These are phyloP conservation scores for Chouioia cunea DNA, from an alignment of 2,888 invertebrate genomes.

Conservation along the genomic window DNA sequence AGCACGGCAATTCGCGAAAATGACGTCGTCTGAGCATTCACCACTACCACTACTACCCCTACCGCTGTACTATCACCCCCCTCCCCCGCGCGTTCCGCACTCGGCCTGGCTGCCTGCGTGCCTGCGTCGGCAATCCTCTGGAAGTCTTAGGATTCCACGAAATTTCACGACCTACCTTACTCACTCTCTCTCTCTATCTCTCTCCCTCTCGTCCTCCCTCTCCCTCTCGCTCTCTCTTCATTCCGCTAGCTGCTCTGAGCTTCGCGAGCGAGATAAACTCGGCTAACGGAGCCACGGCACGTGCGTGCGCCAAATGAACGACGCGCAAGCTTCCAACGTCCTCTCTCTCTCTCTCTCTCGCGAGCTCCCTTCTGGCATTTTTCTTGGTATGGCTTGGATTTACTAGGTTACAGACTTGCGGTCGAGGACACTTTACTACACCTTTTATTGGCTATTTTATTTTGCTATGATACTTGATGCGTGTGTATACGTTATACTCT, in stretches of 20 bases:
- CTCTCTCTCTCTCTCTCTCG: too few species aligned
- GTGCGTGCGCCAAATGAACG: not conserved
- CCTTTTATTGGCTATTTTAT: too few species aligned
- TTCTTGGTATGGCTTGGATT: too few species aligned
- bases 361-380: not conserved
- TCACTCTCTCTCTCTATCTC: conserved; percentile 12
- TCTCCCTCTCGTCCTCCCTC: conserved; percentile 1
- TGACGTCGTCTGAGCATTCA: conserved; percentile 40
- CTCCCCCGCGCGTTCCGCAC: conserved; percentile 6
- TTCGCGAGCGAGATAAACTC: conserved; percentile 40
- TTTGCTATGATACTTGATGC: too few species aligned
- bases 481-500: too few species aligned
- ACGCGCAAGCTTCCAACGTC: not conserved
- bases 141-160: conserved; percentile 50
- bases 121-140: conserved; percentile 52
- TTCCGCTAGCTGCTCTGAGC: conserved; percentile 30
- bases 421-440: too few species aligned
- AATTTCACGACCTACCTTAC: conserved; percentile 49
- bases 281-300: conserved; percentile 14
- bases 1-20: conserved; percentile 39
- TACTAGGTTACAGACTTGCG: too few species aligned
- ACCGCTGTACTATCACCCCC: conserved; percentile 3
- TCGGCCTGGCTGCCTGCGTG: conserved; percentile 42
- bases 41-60: conserved; percentile 6
- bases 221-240: conserved; percentile 7